These are phyloP conservation scores for Chelonia mydas DNA, from an alignment of 2,797 vertebrate genomes.

Conservation along the genomic window DNA sequence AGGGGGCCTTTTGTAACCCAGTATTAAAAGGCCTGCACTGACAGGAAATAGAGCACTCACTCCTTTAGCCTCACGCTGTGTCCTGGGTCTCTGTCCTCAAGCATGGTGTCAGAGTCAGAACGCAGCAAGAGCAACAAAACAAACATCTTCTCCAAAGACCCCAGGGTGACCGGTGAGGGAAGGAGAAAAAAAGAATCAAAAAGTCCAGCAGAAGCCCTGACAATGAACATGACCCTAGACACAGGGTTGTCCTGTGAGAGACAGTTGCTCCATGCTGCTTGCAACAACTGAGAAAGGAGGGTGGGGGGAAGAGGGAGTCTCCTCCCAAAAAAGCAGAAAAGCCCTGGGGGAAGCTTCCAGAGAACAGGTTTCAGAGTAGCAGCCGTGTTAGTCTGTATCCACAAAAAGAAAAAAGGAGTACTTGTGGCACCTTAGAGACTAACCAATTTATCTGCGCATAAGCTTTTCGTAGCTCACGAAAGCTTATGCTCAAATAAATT, in stretches of 20 bases:
- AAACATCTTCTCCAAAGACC: not conserved
- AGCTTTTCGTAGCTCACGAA: too few species aligned
- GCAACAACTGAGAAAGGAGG: not conserved
- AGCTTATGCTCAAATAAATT: too few species aligned
- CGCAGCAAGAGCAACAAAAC: not conserved
- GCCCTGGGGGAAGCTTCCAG: not conserved
- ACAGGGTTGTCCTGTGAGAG: not conserved
- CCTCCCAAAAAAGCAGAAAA: not conserved
- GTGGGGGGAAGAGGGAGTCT: too few species aligned
- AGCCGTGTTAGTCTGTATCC: too few species aligned
- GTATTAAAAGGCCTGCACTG: not conserved
- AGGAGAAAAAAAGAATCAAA: not conserved
- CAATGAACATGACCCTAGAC: not conserved
- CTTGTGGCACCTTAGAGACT: too few species aligned
- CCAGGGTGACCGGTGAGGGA: not conserved
- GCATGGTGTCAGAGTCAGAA: not conserved
- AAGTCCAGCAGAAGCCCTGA: not conserved
- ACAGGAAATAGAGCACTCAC: not conserved
- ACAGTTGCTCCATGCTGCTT: not conserved
- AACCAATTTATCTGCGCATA: too few species aligned
- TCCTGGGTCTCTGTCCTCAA: not conserved
- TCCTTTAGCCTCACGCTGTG: fast-evolving
- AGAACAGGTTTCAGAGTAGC: too few species aligned
- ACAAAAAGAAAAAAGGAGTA: too few species aligned
- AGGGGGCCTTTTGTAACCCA: fast-evolving